These are phyloP conservation scores for Cheirogaleus medius DNA, from an alignment of 2,113 vertebrate species.

Conservation along the genomic window DNA sequence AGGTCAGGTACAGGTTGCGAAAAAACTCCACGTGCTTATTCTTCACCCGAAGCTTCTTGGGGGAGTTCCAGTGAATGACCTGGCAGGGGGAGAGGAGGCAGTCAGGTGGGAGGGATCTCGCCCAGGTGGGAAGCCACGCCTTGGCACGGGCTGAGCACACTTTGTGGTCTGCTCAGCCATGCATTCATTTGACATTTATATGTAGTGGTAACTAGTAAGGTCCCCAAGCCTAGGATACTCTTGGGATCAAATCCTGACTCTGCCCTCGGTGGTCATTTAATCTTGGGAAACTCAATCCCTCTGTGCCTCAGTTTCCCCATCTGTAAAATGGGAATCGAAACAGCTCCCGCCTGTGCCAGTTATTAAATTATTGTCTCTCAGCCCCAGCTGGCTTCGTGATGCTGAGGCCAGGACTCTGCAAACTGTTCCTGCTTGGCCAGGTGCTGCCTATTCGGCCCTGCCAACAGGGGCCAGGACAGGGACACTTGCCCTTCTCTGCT, in stretches of 20 bases:
- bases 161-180: background rate
- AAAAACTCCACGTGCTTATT: constrained; percentile 99
- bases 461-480: background rate
- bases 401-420: background rate
- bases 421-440: background rate
- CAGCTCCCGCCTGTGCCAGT: background rate
- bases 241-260: background rate
- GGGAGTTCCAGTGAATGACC: constrained; percentile 99
- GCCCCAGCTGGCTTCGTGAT: background rate
- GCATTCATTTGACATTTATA: background rate
- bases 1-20: constrained; percentile 98
- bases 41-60: constrained; percentile 97
- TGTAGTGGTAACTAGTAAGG: background rate
- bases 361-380: background rate
- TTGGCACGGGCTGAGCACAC: rapidly evolving
- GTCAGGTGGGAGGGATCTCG: constrained; percentile 19
- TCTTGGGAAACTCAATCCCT: background rate
- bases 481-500: background rate
- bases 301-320: background rate
- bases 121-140: rapidly evolving
- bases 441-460: background rate
- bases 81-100: constrained; percentile 71
- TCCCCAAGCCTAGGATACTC: rapidly evolving
- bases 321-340: background rate
- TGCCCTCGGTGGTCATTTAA: background rate